Percentiles rank a stretch among this genome's conserved stretches.
phyloP scores from a whole-genome alignment of 2,888 invertebrate genomes.

The Sesia bembeciformis region DNA sequence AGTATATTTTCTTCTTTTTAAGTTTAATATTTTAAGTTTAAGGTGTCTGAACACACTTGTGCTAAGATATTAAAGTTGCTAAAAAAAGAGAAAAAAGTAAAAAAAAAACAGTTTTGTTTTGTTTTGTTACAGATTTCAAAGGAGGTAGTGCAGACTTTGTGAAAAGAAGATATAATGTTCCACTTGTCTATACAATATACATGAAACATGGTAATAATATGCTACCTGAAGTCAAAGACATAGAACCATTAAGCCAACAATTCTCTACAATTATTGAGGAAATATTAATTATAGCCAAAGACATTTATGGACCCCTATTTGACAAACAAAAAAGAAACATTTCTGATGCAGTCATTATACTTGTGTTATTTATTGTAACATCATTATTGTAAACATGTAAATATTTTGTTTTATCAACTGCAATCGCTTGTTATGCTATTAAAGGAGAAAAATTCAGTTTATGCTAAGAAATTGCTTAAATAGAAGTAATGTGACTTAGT shows the following conservation, averaged over 20 bases:
- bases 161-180: conserved; percentile 47
- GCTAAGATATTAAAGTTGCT: too few species aligned
- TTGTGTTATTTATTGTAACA: too few species aligned
- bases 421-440: not conserved
- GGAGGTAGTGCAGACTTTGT: conserved; percentile 62
- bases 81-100: too few species aligned
- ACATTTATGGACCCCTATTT: conserved; percentile 53
- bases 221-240: conserved; percentile 26
- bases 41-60: too few species aligned
- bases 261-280: conserved; percentile 38
- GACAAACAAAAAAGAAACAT: conserved; percentile 12
- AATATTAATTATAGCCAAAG: conserved; percentile 32
- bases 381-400: too few species aligned
- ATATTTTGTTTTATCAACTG: not conserved
- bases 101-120: conserved; percentile 1
- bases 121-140: conserved; percentile 30
- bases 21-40: too few species aligned
- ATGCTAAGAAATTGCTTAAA: too few species aligned
- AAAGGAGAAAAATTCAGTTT: too few species aligned
- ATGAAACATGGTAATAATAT: conserved; percentile 28
- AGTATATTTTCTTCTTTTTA: too few species aligned
- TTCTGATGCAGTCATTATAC: not conserved
- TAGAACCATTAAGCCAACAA: conserved; percentile 25
- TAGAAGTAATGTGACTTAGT: too few species aligned
- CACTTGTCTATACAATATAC: conserved; percentile 48